Evolutionary conservation across 2,888 invertebrate species (phyloP).

Genomic region (Helobdella robusta): DNA sequence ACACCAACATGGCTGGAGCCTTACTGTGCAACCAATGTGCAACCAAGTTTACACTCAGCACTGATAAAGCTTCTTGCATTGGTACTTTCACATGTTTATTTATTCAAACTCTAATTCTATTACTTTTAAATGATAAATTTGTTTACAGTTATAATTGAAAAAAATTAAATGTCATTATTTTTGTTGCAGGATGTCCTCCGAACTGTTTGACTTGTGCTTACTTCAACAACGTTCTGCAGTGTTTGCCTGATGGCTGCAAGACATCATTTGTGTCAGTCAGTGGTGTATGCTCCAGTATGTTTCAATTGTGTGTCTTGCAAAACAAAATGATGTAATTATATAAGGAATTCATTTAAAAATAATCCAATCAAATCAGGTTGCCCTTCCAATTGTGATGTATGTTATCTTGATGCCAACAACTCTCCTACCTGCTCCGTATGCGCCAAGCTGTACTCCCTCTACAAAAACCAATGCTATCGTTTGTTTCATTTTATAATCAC

Average conservation of each 20-base stretch:
- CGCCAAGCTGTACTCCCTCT: background rate
- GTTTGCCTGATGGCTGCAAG: conserved; percentile 26
- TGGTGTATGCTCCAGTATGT: conserved; percentile 23
- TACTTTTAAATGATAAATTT: background rate
- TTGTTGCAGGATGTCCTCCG: conserved; percentile 26
- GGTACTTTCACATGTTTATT: background rate
- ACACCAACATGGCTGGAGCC: background rate
- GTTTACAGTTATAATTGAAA: background rate
- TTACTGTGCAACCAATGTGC: conserved; percentile 22
- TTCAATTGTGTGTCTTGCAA: no score
- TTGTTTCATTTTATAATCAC: background rate
- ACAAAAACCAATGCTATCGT: background rate
- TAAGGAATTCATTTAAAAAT: no score
- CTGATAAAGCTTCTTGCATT: conserved; percentile 20
- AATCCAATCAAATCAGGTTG: no score
- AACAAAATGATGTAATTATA: no score
- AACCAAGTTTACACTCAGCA: conserved; percentile 20
- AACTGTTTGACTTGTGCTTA: conserved; percentile 28
- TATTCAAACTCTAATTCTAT: background rate
- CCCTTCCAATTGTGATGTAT: conserved; percentile 2
- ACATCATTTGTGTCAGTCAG: conserved; percentile 18
- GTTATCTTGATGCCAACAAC: conserved; percentile 8
- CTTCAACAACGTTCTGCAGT: conserved; percentile 20
- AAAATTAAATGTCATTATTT: background rate
- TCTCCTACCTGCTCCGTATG: background rate